These are phyloP conservation scores for Monochamus saltuarius DNA, from an alignment of 1,140 invertebrate species.

Conservation along the genomic window DNA sequence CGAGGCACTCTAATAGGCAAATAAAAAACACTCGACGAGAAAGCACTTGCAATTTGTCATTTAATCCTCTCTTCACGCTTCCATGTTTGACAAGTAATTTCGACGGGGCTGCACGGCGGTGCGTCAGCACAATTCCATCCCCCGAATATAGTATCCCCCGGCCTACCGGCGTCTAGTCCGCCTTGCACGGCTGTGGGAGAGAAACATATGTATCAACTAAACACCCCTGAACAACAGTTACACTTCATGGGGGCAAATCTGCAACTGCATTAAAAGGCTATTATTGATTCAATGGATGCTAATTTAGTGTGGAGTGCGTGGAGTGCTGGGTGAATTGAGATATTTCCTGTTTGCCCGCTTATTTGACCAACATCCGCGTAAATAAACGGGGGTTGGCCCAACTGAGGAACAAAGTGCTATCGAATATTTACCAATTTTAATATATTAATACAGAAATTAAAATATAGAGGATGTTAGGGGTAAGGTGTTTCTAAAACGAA, in stretches of 20 bases:
- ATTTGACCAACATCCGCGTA: slow-evolving; percentile 10
- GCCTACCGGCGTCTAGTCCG: background rate
- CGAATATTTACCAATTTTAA: too few relatives aligned
- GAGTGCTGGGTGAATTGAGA: slow-evolving; percentile 22
- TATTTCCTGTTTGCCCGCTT: slow-evolving; percentile 9
- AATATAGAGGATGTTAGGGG: too few relatives aligned
- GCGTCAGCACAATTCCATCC: slow-evolving; percentile 8
- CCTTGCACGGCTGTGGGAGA: slow-evolving; percentile 30
- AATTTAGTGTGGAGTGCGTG: slow-evolving; percentile 32
- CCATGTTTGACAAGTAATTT: slow-evolving; percentile 42
- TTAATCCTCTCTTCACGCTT: slow-evolving; percentile 45
- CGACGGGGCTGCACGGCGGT: slow-evolving; percentile 17
- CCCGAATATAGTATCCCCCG: background rate
- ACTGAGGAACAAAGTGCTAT: too few relatives aligned
- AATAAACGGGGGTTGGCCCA: slow-evolving; percentile 8
- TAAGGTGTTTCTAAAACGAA: too few relatives aligned
- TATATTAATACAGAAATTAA: too few relatives aligned
- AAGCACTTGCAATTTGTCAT: slow-evolving; percentile 43
- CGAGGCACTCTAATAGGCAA: slow-evolving; percentile 30
- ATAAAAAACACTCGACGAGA: slow-evolving; percentile 41
- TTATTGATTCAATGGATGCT: slow-evolving; percentile 42
- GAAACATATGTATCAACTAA: slow-evolving; percentile 44
- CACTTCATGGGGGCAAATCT: slow-evolving; percentile 34
- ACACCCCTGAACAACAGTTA: slow-evolving; percentile 29
- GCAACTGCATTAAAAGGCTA: slow-evolving; percentile 43